Percentiles rank a stretch among this genome's conserved stretches.
Conservation (phyloP, 2,888 invertebrate species). For the Vanessa cardui region DNA sequence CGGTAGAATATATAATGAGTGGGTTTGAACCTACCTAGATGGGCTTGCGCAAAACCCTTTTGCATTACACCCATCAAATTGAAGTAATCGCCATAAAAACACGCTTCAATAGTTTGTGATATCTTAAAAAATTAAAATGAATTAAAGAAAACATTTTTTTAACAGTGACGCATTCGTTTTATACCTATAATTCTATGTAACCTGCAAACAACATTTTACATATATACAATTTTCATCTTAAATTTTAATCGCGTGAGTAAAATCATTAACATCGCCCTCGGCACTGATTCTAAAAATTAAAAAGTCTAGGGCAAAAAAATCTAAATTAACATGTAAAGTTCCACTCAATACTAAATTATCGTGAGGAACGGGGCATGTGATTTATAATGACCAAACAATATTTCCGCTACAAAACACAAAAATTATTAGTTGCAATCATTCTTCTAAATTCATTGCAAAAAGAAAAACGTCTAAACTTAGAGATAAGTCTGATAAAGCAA, state of each 20-base stretch:
- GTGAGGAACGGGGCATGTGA: constrained; percentile 46
- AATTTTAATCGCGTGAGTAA: constrained; percentile 65
- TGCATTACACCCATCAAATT: too few relatives aligned
- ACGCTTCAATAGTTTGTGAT: too few relatives aligned
- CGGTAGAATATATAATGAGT: too few relatives aligned
- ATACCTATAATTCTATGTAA: too few relatives aligned
- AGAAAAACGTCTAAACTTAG: not conserved
- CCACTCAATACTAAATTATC: constrained; percentile 67
- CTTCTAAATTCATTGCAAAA: constrained; percentile 31
- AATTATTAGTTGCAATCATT: not conserved
- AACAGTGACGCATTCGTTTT: too few relatives aligned
- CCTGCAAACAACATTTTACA: not conserved
- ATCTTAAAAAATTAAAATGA: too few relatives aligned
- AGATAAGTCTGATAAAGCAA: constrained; percentile 6
- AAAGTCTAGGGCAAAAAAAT: constrained; percentile 46
- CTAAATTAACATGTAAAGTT: constrained; percentile 77
- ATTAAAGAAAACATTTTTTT: too few relatives aligned
- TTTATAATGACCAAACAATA: not conserved
- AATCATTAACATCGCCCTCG: constrained; percentile 44
- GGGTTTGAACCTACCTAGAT: too few relatives aligned
- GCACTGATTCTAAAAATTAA: constrained; percentile 43
- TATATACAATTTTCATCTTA: constrained; percentile 52
- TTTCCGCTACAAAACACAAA: not conserved
- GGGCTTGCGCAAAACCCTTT: too few relatives aligned
- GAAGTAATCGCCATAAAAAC: too few relatives aligned